These are phyloP conservation scores for Synergus umbraculus DNA, from an alignment of 2,888 invertebrate species.

Conservation along the genomic window DNA sequence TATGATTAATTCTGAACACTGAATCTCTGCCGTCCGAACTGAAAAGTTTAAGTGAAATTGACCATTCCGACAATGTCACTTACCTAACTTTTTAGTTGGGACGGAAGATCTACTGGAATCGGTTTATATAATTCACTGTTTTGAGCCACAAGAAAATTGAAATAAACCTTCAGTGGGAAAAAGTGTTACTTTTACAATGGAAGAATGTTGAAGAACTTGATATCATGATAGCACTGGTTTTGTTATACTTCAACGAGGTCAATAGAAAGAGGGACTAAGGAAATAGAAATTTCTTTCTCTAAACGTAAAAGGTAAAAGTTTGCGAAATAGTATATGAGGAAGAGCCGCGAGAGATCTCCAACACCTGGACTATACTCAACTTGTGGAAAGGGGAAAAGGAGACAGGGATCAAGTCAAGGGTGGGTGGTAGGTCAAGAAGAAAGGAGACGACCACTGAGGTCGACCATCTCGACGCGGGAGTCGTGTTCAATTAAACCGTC, in stretches of 20 bases:
- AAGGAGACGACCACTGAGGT: constrained; percentile 1
- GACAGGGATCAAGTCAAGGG: constrained; percentile 25
- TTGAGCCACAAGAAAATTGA: no score
- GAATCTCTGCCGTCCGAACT: no score
- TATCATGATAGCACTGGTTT: neutral
- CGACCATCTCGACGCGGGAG: constrained; percentile 38
- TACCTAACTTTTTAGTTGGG: no score
- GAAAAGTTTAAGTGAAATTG: no score
- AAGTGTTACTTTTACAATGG: no score
- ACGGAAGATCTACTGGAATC: no score
- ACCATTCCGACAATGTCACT: no score
- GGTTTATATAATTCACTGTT: no score
- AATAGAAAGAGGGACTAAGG: neutral
- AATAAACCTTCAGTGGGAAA: no score
- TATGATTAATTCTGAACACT: no score
- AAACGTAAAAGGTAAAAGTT: neutral
- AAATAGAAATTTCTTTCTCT: neutral
- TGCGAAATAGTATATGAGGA: neutral
- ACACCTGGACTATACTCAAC: neutral
- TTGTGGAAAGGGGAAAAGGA: neutral
- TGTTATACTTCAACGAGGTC: neutral
- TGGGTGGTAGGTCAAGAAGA: constrained; percentile 5
- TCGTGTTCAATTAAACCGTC: constrained; percentile 73
- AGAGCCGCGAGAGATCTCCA: neutral
- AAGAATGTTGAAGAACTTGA: no score